Base-by-base conservation (phyloP, 2,888 invertebrate species). In the Leptinotarsa peninsularis region DNA sequence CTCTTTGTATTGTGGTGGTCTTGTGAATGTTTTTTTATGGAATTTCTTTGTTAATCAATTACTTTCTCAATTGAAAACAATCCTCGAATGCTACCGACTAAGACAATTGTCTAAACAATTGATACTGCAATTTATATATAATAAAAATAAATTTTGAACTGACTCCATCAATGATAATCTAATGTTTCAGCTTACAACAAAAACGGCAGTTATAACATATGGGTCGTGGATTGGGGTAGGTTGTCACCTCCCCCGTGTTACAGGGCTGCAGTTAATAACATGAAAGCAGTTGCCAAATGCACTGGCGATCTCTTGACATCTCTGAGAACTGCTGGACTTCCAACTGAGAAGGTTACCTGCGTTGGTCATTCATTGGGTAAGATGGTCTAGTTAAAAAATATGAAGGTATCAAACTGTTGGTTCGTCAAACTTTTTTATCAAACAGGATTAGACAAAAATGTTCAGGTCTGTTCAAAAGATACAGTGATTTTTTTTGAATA, bases 201-300 rank as follows among this genome's bases (percentile, higher is more conserved):
- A 5, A 93, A 93, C 83, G 94, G 94, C 3, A 92, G 92, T 74
- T 94, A 93, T 89, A 95, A 95, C 87, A 93, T 94, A 52, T 92
- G 95, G 87, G 90, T 94, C 88, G 89, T 94, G 68, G 94, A 95
- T 87, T 95, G 95, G 95, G 93, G 94, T n/a, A 89, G 89, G 4
- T 89, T 95, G 21, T 90, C 91, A 82, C 91, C 91, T 83, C 92
- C 93, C 0, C 94, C 93, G 0, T 95, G 93, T 89, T 90, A 84
- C 85, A 86, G 88, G 60, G 93, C 94, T 0, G 93, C 94, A 0
- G 94, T 95, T 0, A 92, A 94, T 84, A 95, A 95, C 87, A 89
- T 94, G 81, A 91, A 92, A 72, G 91, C 94, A 0, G 93, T 93
- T 5, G 93, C 94, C 0, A 90, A 91, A 73, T 95, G 95, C 84